Evolutionary conservation across 2,797 vertebrate species (phyloP).

Genomic region (Loris lydekkerianus): DNA sequence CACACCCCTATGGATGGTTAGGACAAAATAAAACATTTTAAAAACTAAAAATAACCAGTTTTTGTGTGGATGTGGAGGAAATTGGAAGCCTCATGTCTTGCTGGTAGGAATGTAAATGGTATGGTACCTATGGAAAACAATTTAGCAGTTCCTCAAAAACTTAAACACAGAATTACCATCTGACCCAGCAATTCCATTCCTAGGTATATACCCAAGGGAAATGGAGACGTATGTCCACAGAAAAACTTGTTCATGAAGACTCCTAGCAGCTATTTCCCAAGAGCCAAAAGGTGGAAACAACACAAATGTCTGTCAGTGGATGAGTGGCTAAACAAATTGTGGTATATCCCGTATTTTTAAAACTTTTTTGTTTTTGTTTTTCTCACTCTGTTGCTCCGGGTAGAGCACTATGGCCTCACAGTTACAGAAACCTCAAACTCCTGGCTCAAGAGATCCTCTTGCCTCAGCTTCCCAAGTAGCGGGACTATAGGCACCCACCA

Average conservation of each 20-base stretch:
- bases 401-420: too few relatives aligned
- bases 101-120: background rate
- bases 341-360: background rate
- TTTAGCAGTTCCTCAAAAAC: background rate
- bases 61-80: background rate
- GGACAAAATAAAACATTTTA: background rate
- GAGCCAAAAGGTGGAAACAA: background rate
- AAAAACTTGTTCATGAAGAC: background rate
- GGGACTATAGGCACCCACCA: too few relatives aligned
- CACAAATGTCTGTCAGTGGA: background rate
- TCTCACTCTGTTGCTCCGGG: too few relatives aligned
- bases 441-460: too few relatives aligned
- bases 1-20: background rate
- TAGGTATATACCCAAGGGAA: background rate
- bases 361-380: background rate
- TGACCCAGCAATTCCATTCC: too few relatives aligned
- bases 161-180: background rate
- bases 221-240: background rate
- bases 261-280: background rate
- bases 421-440: too few relatives aligned
- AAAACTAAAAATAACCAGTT: background rate
- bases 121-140: background rate
- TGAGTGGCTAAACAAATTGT: background rate
- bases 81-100: background rate
- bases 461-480: too few relatives aligned